Percentiles rank a stretch among this genome's conserved stretches.
Conservation (phyloP, 2,113 vertebrate genomes). For the Pygoscelis adeliae region DNA sequence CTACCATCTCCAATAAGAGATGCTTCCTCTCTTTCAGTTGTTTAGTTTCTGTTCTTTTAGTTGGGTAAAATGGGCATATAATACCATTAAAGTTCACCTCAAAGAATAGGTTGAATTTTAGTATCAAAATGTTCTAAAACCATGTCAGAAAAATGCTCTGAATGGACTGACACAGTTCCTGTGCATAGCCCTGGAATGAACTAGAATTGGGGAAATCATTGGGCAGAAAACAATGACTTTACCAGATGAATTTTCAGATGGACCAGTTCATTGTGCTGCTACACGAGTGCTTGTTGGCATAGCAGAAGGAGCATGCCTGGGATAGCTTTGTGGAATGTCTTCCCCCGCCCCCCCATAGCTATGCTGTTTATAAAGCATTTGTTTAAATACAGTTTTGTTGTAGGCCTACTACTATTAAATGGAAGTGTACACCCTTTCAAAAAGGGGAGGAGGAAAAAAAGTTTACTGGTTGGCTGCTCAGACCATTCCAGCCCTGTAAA, state of each 20-base stretch:
- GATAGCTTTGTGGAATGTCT: neutral
- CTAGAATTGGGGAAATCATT: neutral
- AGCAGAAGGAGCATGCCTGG: neutral
- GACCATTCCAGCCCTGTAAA: neutral
- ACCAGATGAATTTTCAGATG: neutral
- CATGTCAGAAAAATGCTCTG: neutral
- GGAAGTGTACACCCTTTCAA: neutral
- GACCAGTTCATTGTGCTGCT: neutral
- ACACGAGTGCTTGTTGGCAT: accelerated
- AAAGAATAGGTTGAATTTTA: neutral
- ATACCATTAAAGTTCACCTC: neutral
- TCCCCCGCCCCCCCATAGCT: neutral
- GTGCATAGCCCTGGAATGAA: neutral
- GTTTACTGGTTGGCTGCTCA: neutral
- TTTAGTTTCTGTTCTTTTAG: neutral
- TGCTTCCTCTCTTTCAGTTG: neutral
- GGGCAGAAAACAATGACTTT: neutral
- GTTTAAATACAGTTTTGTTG: neutral
- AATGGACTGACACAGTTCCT: neutral
- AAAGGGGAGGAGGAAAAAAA: accelerated
- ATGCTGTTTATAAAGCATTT: neutral
- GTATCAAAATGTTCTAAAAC: neutral
- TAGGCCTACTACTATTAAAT: neutral
- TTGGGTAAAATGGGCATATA: neutral
- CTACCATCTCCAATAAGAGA: neutral